phyloP scores from a whole-genome alignment of 2,888 invertebrate species.

The Elaeidobius kamerunicus region DNA sequence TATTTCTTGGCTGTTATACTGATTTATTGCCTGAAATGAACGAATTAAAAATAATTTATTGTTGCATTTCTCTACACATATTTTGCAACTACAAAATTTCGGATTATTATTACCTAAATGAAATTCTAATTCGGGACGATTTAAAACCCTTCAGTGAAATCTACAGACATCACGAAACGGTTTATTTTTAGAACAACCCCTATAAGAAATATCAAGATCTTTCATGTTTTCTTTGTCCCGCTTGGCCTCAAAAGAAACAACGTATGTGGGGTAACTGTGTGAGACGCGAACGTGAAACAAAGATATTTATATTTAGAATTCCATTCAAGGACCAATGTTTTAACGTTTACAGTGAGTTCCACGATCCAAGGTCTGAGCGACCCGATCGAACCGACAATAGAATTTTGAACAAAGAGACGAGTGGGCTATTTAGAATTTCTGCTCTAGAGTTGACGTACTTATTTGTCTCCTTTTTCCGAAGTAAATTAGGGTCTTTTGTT shows the following conservation, averaged over 20 bases:
- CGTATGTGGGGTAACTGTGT: slow-evolving; percentile 5
- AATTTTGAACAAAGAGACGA: slow-evolving; percentile 16
- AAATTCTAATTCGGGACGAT: too few relatives aligned
- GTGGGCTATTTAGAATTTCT: slow-evolving; percentile 3
- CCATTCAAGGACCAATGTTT: slow-evolving; percentile 21
- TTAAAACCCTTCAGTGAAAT: too few relatives aligned
- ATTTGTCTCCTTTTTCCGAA: background rate
- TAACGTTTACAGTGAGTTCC: slow-evolving; percentile 16
- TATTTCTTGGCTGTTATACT: too few relatives aligned
- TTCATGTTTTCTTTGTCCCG: background rate
- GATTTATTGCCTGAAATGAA: too few relatives aligned
- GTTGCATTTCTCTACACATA: too few relatives aligned
- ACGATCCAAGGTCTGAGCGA: slow-evolving; percentile 16
- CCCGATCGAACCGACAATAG: slow-evolving; percentile 2
- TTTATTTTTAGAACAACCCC: background rate
- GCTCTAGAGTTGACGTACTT: background rate
- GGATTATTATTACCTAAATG: too few relatives aligned
- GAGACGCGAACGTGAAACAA: slow-evolving; percentile 5
- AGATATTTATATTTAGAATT: slow-evolving; percentile 20
- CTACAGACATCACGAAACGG: too few relatives aligned
- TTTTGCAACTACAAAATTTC: too few relatives aligned
- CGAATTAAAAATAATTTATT: too few relatives aligned
- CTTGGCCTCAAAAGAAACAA: slow-evolving; percentile 7
- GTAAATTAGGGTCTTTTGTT: background rate
- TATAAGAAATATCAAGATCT: background rate